Conservation (phyloP, 1,140 invertebrate species). For the Drosophila tristis region DNA sequence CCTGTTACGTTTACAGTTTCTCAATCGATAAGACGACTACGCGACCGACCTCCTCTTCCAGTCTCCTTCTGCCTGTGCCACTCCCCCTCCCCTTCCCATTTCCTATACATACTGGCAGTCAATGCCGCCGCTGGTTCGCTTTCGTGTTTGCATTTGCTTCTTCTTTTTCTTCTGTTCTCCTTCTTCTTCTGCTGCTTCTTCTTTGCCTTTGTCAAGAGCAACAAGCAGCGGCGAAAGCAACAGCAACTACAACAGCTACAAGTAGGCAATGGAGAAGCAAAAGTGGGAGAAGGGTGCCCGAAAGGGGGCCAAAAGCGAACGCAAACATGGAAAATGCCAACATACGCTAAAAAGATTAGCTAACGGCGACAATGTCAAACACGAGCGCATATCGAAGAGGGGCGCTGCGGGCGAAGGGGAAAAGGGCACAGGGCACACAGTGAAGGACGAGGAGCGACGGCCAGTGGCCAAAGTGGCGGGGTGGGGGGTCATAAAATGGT, state of each 20-base stretch:
- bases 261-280: conserved; percentile 48
- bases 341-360: conserved; percentile 82
- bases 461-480: conserved; percentile 51
- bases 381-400: conserved; percentile 48
- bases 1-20: conserved; percentile 72
- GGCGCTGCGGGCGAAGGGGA: conserved; percentile 10
- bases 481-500: conserved; percentile 62
- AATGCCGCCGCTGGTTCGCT: conserved; percentile 65
- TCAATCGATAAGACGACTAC: conserved; percentile 69
- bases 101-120: conserved; percentile 5
- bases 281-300: neutral
- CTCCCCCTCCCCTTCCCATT: neutral
- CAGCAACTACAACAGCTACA: conserved; percentile 47
- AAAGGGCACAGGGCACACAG: conserved; percentile 28
- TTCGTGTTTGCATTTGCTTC: conserved; percentile 76
- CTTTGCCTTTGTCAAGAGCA: conserved; percentile 59
- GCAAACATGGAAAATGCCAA: conserved; percentile 82
- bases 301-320: neutral
- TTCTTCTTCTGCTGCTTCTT: conserved; percentile 50
- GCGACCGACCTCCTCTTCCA: conserved; percentile 24
- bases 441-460: conserved; percentile 46
- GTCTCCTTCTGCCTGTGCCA: neutral
- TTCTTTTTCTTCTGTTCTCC: conserved; percentile 61
- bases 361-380: conserved; percentile 81
- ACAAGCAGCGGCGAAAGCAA: conserved; percentile 47